Evolutionary conservation across 2,888 invertebrate genomes (phyloP).

Genomic region (Gandaritis pyraliata): DNA sequence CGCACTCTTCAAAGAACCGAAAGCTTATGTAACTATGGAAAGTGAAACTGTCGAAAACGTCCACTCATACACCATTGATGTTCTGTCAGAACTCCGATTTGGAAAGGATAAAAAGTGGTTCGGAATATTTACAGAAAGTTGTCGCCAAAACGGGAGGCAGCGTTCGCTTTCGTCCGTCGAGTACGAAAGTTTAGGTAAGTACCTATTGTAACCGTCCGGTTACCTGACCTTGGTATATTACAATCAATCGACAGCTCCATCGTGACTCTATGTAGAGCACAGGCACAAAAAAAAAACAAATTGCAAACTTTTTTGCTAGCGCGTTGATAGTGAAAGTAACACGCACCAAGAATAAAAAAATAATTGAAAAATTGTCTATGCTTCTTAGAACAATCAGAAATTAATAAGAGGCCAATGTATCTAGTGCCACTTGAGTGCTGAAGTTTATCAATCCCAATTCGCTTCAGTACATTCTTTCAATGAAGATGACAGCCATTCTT

Average conservation of each 20-base stretch:
- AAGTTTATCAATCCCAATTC: conserved; percentile 52
- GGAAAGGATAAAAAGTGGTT: conserved; percentile 79
- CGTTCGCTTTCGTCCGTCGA: conserved; percentile 78
- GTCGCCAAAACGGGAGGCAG: conserved; percentile 72
- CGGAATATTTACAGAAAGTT: conserved; percentile 74
- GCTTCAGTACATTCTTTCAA: conserved; percentile 53
- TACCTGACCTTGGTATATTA: conserved; percentile 73
- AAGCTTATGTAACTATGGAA: conserved; percentile 71
- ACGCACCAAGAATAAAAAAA: conserved; percentile 46
- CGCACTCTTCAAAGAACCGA: conserved; percentile 56
- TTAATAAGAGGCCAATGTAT: conserved; percentile 40
- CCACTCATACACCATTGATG: conserved; percentile 71
- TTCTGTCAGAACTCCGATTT: conserved; percentile 72
- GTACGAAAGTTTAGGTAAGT: conserved; percentile 65
- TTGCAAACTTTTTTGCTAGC: conserved; percentile 65
- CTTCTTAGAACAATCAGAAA: conserved; percentile 45
- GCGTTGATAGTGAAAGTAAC: conserved; percentile 73
- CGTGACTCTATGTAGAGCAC: conserved; percentile 70
- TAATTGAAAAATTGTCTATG: conserved; percentile 41
- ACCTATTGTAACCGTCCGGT: conserved; percentile 70
- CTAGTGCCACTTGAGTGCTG: conserved; percentile 25
- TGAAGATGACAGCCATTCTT: conserved; percentile 51
- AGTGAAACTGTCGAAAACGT: conserved; percentile 67
- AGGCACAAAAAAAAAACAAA: conserved; percentile 65
- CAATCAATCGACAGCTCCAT: conserved; percentile 57